Conservation (phyloP, 2,797 vertebrate genomes). For the Sparus aurata region DNA sequence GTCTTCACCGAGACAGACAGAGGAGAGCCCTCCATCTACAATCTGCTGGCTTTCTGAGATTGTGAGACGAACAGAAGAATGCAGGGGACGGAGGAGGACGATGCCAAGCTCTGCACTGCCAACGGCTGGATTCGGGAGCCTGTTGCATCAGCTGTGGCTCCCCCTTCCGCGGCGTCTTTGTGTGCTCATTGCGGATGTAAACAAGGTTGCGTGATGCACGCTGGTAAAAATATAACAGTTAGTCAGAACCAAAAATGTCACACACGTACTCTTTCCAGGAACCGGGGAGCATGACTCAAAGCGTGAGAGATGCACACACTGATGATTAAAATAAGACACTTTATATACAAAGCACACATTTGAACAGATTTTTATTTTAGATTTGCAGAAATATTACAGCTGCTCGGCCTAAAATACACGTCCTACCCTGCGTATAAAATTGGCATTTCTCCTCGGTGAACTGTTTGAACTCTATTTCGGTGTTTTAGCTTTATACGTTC, state of each 20-base stretch:
- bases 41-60: slow-evolving; percentile 72
- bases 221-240: slow-evolving; percentile 22
- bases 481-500: slow-evolving; percentile 16
- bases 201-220: slow-evolving; percentile 31
- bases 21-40: slow-evolving; percentile 71
- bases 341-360: neutral
- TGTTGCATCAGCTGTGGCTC: slow-evolving; percentile 63
- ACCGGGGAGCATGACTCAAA: neutral
- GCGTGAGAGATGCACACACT: neutral
- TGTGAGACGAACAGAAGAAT: slow-evolving; percentile 68
- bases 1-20: slow-evolving; percentile 69
- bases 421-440: neutral
- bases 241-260: slow-evolving; percentile 22
- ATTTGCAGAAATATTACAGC: neutral
- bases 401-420: slow-evolving; percentile 10
- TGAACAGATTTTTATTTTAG: slow-evolving; percentile 7
- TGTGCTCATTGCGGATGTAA: slow-evolving; percentile 34
- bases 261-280: neutral
- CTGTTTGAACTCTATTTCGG: slow-evolving; percentile 7
- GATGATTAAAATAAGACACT: slow-evolving; percentile 18
- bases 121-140: slow-evolving; percentile 55
- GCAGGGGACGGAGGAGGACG: slow-evolving; percentile 42
- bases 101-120: slow-evolving; percentile 55
- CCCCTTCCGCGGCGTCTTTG: slow-evolving; percentile 42
- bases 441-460: neutral